phyloP scores from a whole-genome alignment of 1,140 invertebrate species.

The Hirudo medicinalis region DNA sequence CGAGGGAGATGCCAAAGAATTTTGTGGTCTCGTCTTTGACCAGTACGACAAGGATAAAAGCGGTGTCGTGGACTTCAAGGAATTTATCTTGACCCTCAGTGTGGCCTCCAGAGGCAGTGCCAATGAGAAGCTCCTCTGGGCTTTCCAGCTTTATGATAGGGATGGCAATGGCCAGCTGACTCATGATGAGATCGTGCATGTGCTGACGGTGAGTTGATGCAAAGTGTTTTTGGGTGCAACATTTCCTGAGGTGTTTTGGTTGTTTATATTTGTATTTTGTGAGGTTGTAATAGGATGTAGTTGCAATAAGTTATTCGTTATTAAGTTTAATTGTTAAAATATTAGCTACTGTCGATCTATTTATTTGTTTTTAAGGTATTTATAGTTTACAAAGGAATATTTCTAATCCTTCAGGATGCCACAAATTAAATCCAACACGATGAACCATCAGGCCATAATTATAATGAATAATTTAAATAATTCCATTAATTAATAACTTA shows the following conservation, averaged over 20 bases:
- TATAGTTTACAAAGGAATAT: no score
- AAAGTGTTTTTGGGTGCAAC: background rate
- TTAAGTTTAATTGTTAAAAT: background rate
- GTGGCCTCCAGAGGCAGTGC: constrained; percentile 52
- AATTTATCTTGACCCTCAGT: constrained; percentile 87
- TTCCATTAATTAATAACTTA: background rate
- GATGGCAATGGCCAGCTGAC: constrained; percentile 69
- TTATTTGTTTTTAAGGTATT: no score
- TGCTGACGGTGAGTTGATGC: constrained; percentile 26
- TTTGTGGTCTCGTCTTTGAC: constrained; percentile 94
- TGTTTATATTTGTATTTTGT: background rate
- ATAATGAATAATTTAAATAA: background rate
- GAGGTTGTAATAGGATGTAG: background rate
- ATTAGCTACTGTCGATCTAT: background rate
- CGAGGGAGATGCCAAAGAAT: constrained; percentile 94
- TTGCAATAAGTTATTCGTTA: background rate
- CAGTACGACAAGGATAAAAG: constrained; percentile 94
- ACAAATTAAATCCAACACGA: no score
- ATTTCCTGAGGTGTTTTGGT: background rate
- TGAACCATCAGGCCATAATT: no score
- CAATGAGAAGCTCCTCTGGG: constrained; percentile 77
- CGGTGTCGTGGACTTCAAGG: constrained; percentile 88
- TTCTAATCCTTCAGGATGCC: no score
- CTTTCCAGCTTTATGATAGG: constrained; percentile 76
- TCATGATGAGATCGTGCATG: constrained; percentile 42